phyloP scores from a whole-genome alignment of 2,797 vertebrate genomes.

The Sarcophilus harrisii region DNA sequence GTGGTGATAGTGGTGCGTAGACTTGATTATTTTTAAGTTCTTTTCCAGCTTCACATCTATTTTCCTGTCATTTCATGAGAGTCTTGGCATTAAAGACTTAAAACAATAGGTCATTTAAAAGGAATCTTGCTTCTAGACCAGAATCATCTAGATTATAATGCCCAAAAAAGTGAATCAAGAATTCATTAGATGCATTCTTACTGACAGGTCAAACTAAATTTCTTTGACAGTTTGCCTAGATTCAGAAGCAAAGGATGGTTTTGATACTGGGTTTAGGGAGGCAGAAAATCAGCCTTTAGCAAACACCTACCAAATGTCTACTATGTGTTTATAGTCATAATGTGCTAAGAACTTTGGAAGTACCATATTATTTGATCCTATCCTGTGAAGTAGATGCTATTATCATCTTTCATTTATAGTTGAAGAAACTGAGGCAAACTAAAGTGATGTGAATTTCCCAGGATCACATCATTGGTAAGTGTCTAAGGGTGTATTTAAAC shows the following conservation, averaged over 20 bases:
- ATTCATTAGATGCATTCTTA: background rate
- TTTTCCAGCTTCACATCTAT: no score
- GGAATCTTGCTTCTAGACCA: background rate
- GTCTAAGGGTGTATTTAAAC: no score
- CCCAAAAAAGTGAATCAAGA: background rate
- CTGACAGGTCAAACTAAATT: background rate
- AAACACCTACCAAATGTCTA: background rate
- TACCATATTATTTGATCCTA: background rate
- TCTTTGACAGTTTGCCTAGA: background rate
- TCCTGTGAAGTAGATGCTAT: background rate
- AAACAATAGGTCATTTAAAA: background rate
- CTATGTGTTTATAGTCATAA: background rate
- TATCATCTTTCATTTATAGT: background rate
- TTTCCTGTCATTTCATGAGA: no score
- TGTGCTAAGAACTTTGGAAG: background rate
- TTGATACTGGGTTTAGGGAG: background rate
- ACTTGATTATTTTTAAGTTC: no score
- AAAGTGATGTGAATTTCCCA: no score
- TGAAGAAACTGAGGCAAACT: background rate
- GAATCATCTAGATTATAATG: background rate
- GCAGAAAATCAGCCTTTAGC: background rate
- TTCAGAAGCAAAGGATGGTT: background rate
- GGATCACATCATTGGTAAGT: no score
- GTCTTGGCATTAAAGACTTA: background rate
- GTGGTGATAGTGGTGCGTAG: no score